Base-by-base conservation (phyloP, 2,113 vertebrate genomes). In the Pollimyrus isidori region DNA sequence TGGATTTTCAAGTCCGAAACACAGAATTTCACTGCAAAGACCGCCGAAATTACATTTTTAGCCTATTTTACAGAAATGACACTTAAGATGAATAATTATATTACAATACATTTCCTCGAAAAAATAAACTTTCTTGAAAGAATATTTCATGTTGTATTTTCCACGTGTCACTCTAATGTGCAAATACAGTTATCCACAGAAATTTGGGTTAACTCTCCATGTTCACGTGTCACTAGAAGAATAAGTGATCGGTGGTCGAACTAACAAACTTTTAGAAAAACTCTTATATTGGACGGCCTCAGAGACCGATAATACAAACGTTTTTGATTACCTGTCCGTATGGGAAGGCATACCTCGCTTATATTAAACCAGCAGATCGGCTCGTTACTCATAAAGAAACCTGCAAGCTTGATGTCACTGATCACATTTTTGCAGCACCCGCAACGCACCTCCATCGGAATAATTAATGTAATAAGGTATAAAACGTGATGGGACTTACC, bases 401-500 rank as follows among this genome's bases (percentile, higher is more conserved):
- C 62, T 17, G 35, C 73, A 39, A 80, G 73, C 35, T 39, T 19
- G 35, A 76, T 76, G 35, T 73, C 69, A 73, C 13, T 6, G 69
- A 15, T 73, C 15, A 73, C 35, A 76, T 39, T 35, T 35, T 17
- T 76, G 30, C 69, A 76, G 13, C 69, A 17, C 30, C 30, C 35
- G 11, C 10, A 76, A 76, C 69, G 3, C 15, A 39, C 9, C 35
- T 19, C 69, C 69, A 76, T 39, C 30, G 35, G 39, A 76, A 30
- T 4, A 88, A 23, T 6, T 6, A 56, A 89, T 7, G 58, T 46
- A 13, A 87, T 42, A 50, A 50, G 30, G 10, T 90, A 23, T 21
- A 23, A 76, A 76, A 83, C 17, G 30, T 48, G 80, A 35, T 23
- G 82, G 30, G 4, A 91, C 97, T 97, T 96, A 99, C 98, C 98